phyloP scores from a whole-genome alignment of 2,113 vertebrate species.

The Archilochus colubris region DNA sequence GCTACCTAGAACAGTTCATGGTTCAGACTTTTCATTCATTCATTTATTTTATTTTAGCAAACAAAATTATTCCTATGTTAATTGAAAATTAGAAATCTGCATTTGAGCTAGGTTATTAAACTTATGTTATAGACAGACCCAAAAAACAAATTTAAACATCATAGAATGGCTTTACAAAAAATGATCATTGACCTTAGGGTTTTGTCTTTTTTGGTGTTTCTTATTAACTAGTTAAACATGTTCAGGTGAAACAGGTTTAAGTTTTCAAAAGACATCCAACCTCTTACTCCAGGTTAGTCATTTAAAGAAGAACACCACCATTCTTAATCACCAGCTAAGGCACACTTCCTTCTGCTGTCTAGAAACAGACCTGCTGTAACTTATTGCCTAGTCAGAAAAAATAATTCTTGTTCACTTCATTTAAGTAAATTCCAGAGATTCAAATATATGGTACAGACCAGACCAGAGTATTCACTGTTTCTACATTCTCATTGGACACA shows the following conservation, averaged over 20 bases:
- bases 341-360: slow-evolving; percentile 82
- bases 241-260: slow-evolving; percentile 90
- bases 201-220: slow-evolving; percentile 88
- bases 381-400: slow-evolving; percentile 75
- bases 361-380: slow-evolving; percentile 72
- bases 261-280: slow-evolving; percentile 88
- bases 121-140: slow-evolving; percentile 94
- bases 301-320: slow-evolving; percentile 83
- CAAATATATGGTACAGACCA: slow-evolving; percentile 55
- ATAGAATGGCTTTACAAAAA: slow-evolving; percentile 90
- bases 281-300: slow-evolving; percentile 84
- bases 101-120: slow-evolving; percentile 94
- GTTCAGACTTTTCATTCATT: slow-evolving; percentile 91
- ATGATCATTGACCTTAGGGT: slow-evolving; percentile 86
- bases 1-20: slow-evolving; percentile 93
- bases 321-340: slow-evolving; percentile 76
- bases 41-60: slow-evolving; percentile 98
- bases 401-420: slow-evolving; percentile 64
- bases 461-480: slow-evolving; percentile 43
- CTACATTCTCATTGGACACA: slow-evolving; percentile 23
- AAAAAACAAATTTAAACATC: slow-evolving; percentile 92
- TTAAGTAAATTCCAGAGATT: slow-evolving; percentile 71
- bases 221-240: slow-evolving; percentile 98
- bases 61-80: slow-evolving; percentile 98
- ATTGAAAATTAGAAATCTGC: slow-evolving; percentile 93